Conservation (phyloP, 2,797 vertebrate genomes). For the Tolypeutes matacus region DNA sequence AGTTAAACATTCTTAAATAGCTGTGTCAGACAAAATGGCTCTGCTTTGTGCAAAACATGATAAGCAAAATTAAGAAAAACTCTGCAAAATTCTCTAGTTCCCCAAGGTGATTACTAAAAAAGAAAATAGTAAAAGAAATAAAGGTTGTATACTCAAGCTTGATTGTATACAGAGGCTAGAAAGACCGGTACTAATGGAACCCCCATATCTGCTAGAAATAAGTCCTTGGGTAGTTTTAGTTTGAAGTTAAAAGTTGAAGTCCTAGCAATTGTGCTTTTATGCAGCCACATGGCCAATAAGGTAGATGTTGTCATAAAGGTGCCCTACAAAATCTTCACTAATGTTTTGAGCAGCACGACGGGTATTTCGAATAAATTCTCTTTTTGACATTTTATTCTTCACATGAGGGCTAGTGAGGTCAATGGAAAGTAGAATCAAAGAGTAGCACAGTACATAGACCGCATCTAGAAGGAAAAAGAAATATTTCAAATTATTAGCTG, state of each 20-base stretch:
- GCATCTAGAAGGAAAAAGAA: conserved; percentile 91
- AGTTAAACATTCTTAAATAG: conserved; percentile 89
- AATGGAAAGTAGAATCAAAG: conserved; percentile 98
- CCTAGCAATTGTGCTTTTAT: conserved; percentile 89
- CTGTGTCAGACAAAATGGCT: conserved; percentile 88
- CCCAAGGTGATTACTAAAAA: conserved; percentile 86
- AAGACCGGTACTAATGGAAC: conserved; percentile 88
- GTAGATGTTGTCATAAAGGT: conserved; percentile 99
- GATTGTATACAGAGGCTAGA: conserved; percentile 89
- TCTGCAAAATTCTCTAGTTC: conserved; percentile 84
- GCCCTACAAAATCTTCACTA: conserved; percentile 99
- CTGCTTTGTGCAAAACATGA: conserved; percentile 89
- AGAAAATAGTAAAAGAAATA: conserved; percentile 83
- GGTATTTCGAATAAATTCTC: conserved; percentile 99
- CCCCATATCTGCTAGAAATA: conserved; percentile 84
- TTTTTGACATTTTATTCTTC: conserved; percentile 99
- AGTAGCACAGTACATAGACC: conserved; percentile 99
- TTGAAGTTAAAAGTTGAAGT: conserved; percentile 84
- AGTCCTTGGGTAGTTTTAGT: conserved; percentile 81
- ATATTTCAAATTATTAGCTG: not conserved
- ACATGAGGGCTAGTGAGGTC: conserved; percentile 98
- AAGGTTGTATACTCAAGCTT: conserved; percentile 84
- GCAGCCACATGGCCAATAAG: conserved; percentile 98
- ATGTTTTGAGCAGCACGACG: conserved; percentile 98
- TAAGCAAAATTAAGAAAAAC: conserved; percentile 86